phyloP scores from a whole-genome alignment of 2,888 invertebrate species.

The Arge pagana region DNA sequence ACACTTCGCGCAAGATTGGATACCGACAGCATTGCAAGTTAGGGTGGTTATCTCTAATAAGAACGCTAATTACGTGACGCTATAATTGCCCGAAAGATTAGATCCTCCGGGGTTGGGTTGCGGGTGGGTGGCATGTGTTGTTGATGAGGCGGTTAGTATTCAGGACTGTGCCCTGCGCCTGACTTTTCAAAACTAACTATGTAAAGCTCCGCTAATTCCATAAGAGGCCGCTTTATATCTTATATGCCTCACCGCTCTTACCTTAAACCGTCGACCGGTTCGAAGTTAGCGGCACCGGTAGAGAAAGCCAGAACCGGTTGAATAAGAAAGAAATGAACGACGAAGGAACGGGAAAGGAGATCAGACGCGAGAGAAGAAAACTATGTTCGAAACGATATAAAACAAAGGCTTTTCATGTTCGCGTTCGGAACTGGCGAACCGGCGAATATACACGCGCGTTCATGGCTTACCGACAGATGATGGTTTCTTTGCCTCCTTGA shows the following conservation, averaged over 20 bases:
- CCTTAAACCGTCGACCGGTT: constrained; percentile 12
- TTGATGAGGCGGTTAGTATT: constrained; percentile 59
- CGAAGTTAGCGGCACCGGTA: constrained; percentile 1
- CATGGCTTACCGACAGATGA: constrained; percentile 75
- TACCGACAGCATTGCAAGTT: constrained; percentile 21
- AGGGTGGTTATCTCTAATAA: constrained; percentile 24
- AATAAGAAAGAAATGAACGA: constrained; percentile 8
- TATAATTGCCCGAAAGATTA: constrained; percentile 53
- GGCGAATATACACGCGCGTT: too few relatives aligned
- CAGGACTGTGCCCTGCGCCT: constrained; percentile 49
- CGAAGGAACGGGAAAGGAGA: constrained; percentile 4
- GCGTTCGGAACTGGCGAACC: not conserved
- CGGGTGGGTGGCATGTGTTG: constrained; percentile 52
- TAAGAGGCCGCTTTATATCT: constrained; percentile 44
- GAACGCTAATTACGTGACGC: constrained; percentile 42
- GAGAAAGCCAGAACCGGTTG: not conserved
- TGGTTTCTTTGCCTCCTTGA: constrained; percentile 69
- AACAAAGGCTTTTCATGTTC: not conserved
- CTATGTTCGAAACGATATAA: not conserved
- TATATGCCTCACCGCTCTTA: constrained; percentile 19
- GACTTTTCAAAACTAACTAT: constrained; percentile 56
- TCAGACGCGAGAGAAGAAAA: not conserved
- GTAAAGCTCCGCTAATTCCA: constrained; percentile 56
- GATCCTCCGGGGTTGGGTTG: constrained; percentile 33
- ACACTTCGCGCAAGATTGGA: constrained; percentile 14